phyloP scores from a whole-genome alignment of 1,140 invertebrate genomes.

The Anoplophora glabripennis region DNA sequence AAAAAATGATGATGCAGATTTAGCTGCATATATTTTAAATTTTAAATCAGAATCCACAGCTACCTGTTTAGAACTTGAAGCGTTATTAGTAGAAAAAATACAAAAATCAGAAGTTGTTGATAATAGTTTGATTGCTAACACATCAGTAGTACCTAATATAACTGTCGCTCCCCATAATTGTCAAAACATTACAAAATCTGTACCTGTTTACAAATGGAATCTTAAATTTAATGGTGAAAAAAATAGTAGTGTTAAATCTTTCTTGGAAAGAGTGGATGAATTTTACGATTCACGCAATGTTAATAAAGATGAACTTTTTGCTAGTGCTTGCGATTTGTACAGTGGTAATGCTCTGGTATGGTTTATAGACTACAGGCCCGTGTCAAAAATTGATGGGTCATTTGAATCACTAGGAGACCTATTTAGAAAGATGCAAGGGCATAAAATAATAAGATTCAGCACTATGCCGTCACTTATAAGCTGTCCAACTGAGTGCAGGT shows the following conservation, averaged over 20 bases:
- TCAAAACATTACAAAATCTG: not conserved
- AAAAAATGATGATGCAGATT: not conserved
- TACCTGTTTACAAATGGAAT: slow-evolving; percentile 11
- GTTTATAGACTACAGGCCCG: no score
- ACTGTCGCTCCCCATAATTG: not conserved
- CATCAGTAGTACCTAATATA: not conserved
- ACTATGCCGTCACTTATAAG: no score
- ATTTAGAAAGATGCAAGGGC: no score
- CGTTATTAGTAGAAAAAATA: not conserved
- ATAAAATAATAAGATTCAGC: no score
- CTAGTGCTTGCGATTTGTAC: slow-evolving; percentile 33
- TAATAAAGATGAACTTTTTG: slow-evolving; percentile 11
- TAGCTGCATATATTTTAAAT: not conserved
- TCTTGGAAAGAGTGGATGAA: slow-evolving; percentile 12
- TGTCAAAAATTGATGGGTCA: no score
- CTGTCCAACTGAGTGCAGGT: no score
- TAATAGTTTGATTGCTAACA: not conserved
- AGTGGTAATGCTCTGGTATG: slow-evolving; percentile 37
- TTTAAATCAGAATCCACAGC: not conserved
- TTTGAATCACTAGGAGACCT: no score
- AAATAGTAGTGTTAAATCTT: not conserved
- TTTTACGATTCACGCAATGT: not conserved
- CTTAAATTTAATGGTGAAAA: not conserved
- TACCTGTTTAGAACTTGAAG: slow-evolving; percentile 8
- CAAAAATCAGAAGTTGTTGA: not conserved